Percentiles rank a stretch among this genome's conserved stretches.
Conservation (phyloP, 2,888 invertebrate genomes). For the Campoplex nolae region DNA sequence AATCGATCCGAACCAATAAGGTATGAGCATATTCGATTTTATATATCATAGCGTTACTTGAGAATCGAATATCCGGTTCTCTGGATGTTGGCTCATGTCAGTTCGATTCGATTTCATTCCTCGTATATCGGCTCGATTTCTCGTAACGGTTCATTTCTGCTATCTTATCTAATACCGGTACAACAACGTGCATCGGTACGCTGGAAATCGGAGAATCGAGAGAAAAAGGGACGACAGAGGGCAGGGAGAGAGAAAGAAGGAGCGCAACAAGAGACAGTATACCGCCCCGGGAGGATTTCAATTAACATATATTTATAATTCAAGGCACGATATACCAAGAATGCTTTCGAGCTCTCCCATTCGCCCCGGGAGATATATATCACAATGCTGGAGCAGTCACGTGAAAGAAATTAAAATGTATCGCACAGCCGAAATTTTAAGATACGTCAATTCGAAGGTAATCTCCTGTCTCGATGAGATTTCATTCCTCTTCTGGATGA, state of each 20-base stretch:
- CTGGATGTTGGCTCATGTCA: conserved; percentile 20
- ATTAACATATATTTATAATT: conserved; percentile 65
- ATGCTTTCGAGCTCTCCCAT: conserved; percentile 31
- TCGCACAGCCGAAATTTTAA: conserved; percentile 36
- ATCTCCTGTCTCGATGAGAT: conserved; percentile 1
- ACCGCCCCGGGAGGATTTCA: conserved; percentile 35
- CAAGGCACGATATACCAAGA: conserved; percentile 26
- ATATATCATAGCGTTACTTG: background rate
- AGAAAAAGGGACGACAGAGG: background rate
- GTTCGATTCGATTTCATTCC: conserved; percentile 36
- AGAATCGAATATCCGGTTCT: conserved; percentile 50
- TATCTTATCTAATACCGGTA: conserved; percentile 22
- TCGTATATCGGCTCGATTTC: conserved; percentile 45
- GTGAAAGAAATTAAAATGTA: conserved; percentile 62
- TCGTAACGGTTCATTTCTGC: conserved; percentile 25
- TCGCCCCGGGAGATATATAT: conserved; percentile 34
- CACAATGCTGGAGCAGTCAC: conserved; percentile 34
- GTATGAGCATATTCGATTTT: background rate
- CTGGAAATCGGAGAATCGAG: conserved; percentile 5
- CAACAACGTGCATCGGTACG: conserved; percentile 19
- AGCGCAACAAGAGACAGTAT: conserved; percentile 17
- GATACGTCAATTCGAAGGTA: conserved; percentile 49
- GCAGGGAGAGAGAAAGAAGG: conserved; percentile 17
- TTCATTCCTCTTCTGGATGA: conserved; percentile 19
- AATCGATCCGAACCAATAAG: conserved; percentile 30